Conservation (phyloP, 23 tunicate genomes). For the Botrylloides violaceus region DNA sequence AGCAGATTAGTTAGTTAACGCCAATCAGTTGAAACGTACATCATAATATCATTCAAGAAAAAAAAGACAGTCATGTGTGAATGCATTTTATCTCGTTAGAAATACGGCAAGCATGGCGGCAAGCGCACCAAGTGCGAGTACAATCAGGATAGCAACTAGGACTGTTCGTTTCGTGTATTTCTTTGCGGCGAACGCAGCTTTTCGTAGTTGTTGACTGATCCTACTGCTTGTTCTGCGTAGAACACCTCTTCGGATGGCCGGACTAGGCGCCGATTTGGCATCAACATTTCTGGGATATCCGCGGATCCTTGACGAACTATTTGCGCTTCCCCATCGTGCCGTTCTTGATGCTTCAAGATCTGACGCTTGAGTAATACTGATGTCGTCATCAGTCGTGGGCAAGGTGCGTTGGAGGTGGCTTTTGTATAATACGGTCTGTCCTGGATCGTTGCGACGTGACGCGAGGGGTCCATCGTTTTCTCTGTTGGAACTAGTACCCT, state of each 20-base stretch:
- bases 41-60: too few species aligned
- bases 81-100: conserved; percentile 4
- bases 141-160: background rate
- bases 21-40: too few species aligned
- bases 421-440: too few species aligned
- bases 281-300: background rate
- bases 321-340: background rate
- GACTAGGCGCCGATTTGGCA: background rate
- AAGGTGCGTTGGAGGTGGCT: background rate
- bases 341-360: conserved; percentile 1
- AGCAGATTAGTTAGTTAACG: too few species aligned
- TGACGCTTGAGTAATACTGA: background rate
- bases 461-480: too few species aligned
- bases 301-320: background rate
- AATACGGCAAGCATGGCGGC: conserved; percentile 19
- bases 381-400: conserved; percentile 2
- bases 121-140: background rate
- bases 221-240: conserved; percentile 20
- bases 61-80: too few species aligned
- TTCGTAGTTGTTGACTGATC: conserved; percentile 11
- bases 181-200: conserved; percentile 7
- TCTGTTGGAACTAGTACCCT: too few species aligned
- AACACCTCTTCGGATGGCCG: conserved; percentile 4
- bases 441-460: too few species aligned
- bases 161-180: conserved; percentile 6